These are phyloP conservation scores for Pristionchus exspectatus DNA, from an alignment of 2,888 invertebrate species.

Conservation along the genomic window DNA sequence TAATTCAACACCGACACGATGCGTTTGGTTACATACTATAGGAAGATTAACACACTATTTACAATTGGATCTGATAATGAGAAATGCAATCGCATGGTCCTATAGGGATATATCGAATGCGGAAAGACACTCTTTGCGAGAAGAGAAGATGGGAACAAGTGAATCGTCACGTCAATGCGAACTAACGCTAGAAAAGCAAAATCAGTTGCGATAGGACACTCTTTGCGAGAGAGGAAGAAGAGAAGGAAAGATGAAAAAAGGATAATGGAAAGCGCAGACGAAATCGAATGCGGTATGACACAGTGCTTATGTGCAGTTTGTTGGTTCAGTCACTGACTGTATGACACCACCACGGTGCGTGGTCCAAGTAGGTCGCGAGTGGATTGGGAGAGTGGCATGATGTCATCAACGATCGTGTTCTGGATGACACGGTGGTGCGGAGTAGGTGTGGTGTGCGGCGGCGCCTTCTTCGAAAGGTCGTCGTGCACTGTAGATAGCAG, in stretches of 20 bases:
- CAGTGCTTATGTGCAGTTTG: background rate
- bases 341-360: background rate
- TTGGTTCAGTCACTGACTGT: background rate
- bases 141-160: background rate
- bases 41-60: too few relatives aligned
- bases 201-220: background rate
- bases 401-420: background rate
- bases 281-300: background rate
- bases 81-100: background rate
- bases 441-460: background rate
- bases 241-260: background rate
- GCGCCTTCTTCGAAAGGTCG: conserved; percentile 1
- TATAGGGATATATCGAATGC: background rate
- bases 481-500: background rate
- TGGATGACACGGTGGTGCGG: background rate
- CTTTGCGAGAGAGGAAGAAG: background rate
- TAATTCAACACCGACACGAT: too few relatives aligned
- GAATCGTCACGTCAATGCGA: background rate
- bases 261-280: background rate
- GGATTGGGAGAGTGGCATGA: background rate
- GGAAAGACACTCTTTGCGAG: background rate
- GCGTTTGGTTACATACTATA: too few relatives aligned
- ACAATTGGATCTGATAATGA: background rate
- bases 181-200: background rate
- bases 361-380: background rate